Conservation (phyloP, 2,888 invertebrate genomes). For the Zelleria hepariella region DNA sequence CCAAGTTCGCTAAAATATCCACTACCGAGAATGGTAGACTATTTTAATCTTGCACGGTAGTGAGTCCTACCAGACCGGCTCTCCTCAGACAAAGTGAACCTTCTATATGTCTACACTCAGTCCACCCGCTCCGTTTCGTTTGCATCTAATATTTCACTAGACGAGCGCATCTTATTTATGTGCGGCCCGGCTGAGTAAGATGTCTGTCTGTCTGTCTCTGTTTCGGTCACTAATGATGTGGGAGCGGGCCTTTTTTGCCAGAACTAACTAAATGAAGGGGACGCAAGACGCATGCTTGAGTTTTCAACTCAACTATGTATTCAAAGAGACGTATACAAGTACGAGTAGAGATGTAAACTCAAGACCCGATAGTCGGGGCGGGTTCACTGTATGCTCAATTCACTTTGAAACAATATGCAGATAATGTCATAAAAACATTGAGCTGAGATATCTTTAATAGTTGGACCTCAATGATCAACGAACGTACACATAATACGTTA, state of each 20-base stretch:
- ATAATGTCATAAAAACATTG: too few species aligned
- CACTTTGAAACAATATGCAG: too few species aligned
- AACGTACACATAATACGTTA: too few species aligned
- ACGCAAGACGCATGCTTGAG: constrained; percentile 34
- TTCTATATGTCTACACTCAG: neutral
- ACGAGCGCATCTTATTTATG: constrained; percentile 54
- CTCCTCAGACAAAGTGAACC: too few species aligned
- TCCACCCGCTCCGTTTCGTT: constrained; percentile 21
- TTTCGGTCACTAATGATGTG: constrained; percentile 60
- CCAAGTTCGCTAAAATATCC: too few species aligned
- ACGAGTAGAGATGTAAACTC: neutral
- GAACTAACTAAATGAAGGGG: constrained; percentile 51
- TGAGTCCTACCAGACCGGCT: too few species aligned
- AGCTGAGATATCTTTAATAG: too few species aligned
- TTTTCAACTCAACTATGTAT: constrained; percentile 1
- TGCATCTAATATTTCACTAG: constrained; percentile 64
- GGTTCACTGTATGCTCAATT: neutral
- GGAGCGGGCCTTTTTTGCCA: constrained; percentile 48
- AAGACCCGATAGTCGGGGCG: neutral
- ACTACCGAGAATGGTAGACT: too few species aligned
- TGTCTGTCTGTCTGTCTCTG: constrained; percentile 46
- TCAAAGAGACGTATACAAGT: neutral
- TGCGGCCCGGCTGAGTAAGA: constrained; percentile 46
- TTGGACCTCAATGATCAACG: too few species aligned
- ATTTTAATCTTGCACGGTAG: too few species aligned